Conservation (phyloP, 2,113 vertebrate species). For the Campylomormyrus tamandua region DNA sequence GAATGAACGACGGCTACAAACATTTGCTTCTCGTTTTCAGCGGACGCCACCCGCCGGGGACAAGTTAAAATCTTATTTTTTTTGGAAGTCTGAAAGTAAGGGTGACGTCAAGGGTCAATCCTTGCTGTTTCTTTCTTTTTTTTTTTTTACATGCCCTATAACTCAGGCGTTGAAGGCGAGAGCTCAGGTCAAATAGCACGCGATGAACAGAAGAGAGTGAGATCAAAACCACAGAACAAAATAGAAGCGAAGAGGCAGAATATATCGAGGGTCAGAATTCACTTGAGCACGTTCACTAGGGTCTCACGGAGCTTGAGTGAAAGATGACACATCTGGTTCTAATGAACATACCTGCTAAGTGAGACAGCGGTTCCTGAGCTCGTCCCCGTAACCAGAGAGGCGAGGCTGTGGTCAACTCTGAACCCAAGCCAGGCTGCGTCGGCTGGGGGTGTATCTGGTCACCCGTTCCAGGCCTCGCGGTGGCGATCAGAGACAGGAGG, state of each 20-base stretch:
- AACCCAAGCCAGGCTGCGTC: not conserved
- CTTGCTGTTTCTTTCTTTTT: not conserved
- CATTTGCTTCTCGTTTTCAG: conserved; percentile 15
- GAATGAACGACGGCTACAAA: not conserved
- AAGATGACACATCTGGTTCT: conserved; percentile 1
- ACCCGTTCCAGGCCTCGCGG: not conserved
- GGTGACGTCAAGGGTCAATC: not conserved
- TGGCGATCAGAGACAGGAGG: not conserved
- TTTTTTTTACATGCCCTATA: not conserved
- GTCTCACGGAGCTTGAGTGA: not conserved
- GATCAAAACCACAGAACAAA: not conserved
- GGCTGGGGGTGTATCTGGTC: not conserved
- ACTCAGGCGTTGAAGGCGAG: not conserved
- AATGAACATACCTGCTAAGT: conserved; percentile 3
- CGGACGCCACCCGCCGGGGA: not conserved
- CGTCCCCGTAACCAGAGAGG: not conserved
- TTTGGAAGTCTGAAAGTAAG: not conserved
- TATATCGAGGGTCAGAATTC: not conserved
- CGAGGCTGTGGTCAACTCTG: not conserved
- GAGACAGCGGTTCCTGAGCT: not conserved
- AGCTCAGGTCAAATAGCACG: not conserved
- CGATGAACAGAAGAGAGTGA: not conserved
- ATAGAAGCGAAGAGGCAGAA: not conserved
- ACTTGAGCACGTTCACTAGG: not conserved
- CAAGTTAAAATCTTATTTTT: not conserved